Conservation (phyloP, 2,888 invertebrate genomes). For the Cerastis leucographa region DNA sequence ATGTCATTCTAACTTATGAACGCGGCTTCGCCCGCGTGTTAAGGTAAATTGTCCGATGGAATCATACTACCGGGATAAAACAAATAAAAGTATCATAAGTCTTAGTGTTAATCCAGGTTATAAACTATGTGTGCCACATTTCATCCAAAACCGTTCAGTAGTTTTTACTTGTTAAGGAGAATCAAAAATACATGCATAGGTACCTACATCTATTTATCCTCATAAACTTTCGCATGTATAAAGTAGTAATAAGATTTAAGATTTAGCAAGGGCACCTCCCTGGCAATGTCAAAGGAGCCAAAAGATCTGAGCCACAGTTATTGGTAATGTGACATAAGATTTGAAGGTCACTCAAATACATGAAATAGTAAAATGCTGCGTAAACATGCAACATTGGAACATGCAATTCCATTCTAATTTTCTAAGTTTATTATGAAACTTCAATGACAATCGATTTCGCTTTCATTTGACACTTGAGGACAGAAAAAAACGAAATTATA, state of each 20-base stretch:
- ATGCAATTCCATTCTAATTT: constrained; percentile 34
- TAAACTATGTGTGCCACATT: neutral
- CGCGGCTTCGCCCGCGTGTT: neutral
- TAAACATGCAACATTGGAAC: constrained; percentile 40
- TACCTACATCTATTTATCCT: neutral
- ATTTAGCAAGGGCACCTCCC: neutral
- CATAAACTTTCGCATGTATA: neutral
- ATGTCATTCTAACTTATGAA: too few relatives aligned
- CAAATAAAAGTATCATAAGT: neutral
- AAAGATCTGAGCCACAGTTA: too few relatives aligned
- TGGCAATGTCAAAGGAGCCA: neutral
- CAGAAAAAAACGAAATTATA: constrained; percentile 27
- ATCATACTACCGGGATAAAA: neutral
- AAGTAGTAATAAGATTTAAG: neutral
- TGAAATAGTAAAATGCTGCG: constrained; percentile 11
- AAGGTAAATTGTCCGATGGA: neutral
- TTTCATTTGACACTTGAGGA: constrained; percentile 43
- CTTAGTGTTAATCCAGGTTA: neutral
- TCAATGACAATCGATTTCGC: constrained; percentile 30
- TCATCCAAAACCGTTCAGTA: neutral
- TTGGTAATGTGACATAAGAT: constrained; percentile 9
- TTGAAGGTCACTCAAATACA: constrained; percentile 26
- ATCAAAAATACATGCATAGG: neutral
- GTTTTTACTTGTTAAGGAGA: neutral
- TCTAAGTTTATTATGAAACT: constrained; percentile 41